Evolutionary conservation across 2,888 invertebrate species (phyloP).

Genomic region (Mechanitis messenoides): DNA sequence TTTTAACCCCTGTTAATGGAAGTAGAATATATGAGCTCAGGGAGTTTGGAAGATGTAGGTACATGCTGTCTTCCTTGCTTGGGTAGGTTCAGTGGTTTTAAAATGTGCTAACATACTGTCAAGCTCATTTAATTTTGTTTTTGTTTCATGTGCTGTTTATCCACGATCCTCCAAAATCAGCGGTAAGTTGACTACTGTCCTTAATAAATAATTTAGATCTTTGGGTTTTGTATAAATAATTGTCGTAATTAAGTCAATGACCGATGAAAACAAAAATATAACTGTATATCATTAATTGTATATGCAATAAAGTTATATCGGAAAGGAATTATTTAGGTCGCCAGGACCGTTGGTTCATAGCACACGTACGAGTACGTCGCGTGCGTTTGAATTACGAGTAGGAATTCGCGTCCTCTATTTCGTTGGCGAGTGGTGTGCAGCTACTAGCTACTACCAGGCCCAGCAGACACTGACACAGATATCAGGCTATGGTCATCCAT

Average conservation of each 20-base stretch:
- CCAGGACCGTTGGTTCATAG: constrained; percentile 60
- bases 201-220: constrained; percentile 6
- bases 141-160: constrained; percentile 69
- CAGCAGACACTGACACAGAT: constrained; percentile 57
- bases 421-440: constrained; percentile 51
- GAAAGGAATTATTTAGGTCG: constrained; percentile 64
- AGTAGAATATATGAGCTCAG: constrained; percentile 54
- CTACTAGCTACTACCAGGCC: constrained; percentile 31
- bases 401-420: constrained; percentile 75
- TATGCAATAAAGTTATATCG: constrained; percentile 47
- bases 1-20: constrained; percentile 48
- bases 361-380: constrained; percentile 58
- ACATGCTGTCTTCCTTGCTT: constrained; percentile 69
- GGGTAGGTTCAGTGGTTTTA: constrained; percentile 34
- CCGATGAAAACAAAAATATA: constrained; percentile 17
- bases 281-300: constrained; percentile 32
- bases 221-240: too few relatives aligned
- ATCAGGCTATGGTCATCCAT: constrained; percentile 51
- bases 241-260: constrained; percentile 20
- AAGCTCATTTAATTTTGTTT: constrained; percentile 30
- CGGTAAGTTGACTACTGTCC: constrained; percentile 53
- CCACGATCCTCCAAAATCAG: constrained; percentile 40
- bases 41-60: constrained; percentile 62
- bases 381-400: constrained; percentile 69
- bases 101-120: constrained; percentile 3